Evolutionary conservation across 2,888 invertebrate species (phyloP).

Genomic region (Adela reaumurella): DNA sequence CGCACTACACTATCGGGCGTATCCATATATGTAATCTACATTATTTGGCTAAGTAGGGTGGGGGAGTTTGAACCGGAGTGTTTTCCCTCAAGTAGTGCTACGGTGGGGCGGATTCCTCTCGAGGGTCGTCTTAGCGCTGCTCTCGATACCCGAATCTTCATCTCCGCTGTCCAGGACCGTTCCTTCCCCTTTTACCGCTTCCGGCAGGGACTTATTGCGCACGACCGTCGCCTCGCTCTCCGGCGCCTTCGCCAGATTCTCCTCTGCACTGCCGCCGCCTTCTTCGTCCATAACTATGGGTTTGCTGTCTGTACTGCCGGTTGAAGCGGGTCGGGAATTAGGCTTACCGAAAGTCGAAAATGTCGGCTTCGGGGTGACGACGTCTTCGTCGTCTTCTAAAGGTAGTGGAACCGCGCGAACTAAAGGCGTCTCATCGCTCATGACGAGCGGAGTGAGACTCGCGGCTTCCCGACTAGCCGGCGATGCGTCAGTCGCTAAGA

Average conservation of each 20-base stretch:
- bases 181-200: slow-evolving; percentile 52
- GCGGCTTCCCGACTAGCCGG: slow-evolving; percentile 15
- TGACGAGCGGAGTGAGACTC: slow-evolving; percentile 30
- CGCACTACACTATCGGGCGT: not conserved
- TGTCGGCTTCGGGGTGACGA: slow-evolving; percentile 39
- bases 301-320: slow-evolving; percentile 31
- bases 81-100: slow-evolving; percentile 16
- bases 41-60: not conserved
- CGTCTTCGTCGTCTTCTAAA: slow-evolving; percentile 24
- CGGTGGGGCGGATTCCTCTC: slow-evolving; percentile 33
- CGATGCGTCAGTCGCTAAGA: slow-evolving; percentile 38
- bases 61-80: not conserved
- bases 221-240: slow-evolving; percentile 20
- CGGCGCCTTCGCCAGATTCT: slow-evolving; percentile 20
- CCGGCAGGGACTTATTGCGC: slow-evolving; percentile 17
- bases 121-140: slow-evolving; percentile 56
- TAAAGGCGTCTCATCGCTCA: slow-evolving; percentile 42
- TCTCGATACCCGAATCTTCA: slow-evolving; percentile 64
- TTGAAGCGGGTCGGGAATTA: slow-evolving; percentile 15
- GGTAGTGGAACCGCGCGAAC: slow-evolving; percentile 25
- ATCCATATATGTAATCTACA: not conserved
- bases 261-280: slow-evolving; percentile 7
- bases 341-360: slow-evolving; percentile 61
- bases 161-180: slow-evolving; percentile 62
- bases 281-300: slow-evolving; percentile 28